Base-by-base conservation (phyloP, 2,113 vertebrate genomes). In the Nanorana parkeri region DNA sequence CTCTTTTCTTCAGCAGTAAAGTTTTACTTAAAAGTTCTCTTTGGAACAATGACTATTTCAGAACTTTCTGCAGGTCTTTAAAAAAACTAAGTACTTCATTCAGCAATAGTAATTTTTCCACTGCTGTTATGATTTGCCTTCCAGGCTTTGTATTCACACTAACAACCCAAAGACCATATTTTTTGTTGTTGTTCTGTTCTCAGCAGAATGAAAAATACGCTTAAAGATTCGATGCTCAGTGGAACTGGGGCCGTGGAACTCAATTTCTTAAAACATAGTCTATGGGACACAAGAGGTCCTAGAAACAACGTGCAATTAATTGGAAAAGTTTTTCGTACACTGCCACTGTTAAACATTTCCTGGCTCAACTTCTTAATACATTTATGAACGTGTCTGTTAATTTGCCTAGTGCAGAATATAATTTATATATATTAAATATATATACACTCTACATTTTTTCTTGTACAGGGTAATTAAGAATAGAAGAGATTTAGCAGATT, bases 131-230 rank as follows among this genome's bases (percentile, higher is more conserved):
- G 19, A 36, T 60, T 69, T 69, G 66, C 29, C 78, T 28, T 24
- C 54, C 54, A 80, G 78, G 55, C 66, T 80, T 61, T 41, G 32
- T 51, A 61, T 55, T 79, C 47, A 26, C 61, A 29, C 32, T 65
- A 78, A 67, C 54, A 68, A 55, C 67, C 23, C 61, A 69, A 69
- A 32, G 29, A 47, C 66, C 13, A 17, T 56, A 20, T 64, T 61
- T 61, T 80, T 60, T 75, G 60, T 51, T 69, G 16, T 20, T 56
- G 8, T 41, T 58, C 5, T 79, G n/a, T 61, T 61, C 23, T 17
- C 17, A 58, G 23, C 54, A n/a, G 51, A 71, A 56, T 60, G 66
- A 80, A 80, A 80, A 80, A 80, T 80, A 61, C n/a, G n/a, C 29
- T 61, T 58, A 7, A 80, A 69, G 21, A 8, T 21, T n/a, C 28